Evolutionary conservation across 64 coral and sea anemone genomes (phyloP), one percentile per base, ranked within the genome.

Genomic region (Stylophora pistillata): DNA sequence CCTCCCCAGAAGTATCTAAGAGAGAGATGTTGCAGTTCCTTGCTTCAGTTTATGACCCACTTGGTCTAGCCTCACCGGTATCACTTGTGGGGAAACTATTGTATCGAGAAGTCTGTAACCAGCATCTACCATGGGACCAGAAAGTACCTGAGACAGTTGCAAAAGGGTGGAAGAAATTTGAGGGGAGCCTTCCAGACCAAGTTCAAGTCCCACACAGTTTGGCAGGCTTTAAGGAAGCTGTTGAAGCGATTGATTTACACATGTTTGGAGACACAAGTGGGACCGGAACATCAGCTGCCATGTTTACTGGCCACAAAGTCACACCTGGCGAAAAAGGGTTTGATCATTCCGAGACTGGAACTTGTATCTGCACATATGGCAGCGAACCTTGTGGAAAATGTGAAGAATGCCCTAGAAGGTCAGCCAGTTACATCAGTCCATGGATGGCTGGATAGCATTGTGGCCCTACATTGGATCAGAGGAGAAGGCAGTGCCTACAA

Each of bases 381-480:
- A 47, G 58, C 78, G 14, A 91, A 91, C 55, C 71, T 91, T 66
- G 89, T 74, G 20, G 37, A 85, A 21, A 91, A 91, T 31, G 72
- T 91, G 27, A 85, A 74, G 59, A 66, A 74, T 68, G 56, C 89
- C n/a, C 72, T 91, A 12, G n/a, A 85, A 30, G 89, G 89, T 18
- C 71, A 82, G 21, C 37, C 88, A 72, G 77, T 82, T 13, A 72
- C 13, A 71, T 32, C 53, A 27, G 89, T 91, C 29, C 52, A 75
- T 74, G 89, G 89, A 69, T 91, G 89, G 80, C 47, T 74, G 66
- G 89, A 91, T 56, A 85, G 89, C 37, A 91, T 34, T 21, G 89
- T 84, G 18, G 78, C 89, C 14, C 89, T 90, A 1, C 11, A 83
- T 18, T 90, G 78, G 78, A 76, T 91, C 61, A 59, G 47, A 16